Conservation (phyloP, 2,888 invertebrate species). For the Aphrophora alni region DNA sequence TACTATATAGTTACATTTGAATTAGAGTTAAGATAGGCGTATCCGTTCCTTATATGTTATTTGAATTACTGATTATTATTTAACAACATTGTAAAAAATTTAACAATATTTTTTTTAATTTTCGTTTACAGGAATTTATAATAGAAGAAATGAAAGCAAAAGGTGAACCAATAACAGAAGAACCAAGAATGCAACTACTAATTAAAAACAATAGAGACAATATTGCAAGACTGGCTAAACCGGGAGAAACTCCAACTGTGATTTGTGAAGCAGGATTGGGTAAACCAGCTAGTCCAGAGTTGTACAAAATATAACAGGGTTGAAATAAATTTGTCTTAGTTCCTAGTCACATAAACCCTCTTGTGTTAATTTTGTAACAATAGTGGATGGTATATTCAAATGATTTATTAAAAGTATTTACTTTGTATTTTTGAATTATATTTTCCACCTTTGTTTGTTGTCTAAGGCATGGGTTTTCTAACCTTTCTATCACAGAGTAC, state of each 20-base stretch:
- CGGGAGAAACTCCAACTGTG: neutral
- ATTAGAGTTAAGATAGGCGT: too few relatives aligned
- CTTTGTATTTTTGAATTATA: too few relatives aligned
- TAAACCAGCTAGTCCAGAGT: neutral
- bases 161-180: neutral
- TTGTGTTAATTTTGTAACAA: too few relatives aligned
- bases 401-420: too few relatives aligned
- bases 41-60: too few relatives aligned
- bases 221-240: neutral
- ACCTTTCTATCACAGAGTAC: too few relatives aligned
- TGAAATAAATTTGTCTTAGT: neutral
- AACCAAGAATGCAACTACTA: neutral
- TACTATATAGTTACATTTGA: too few relatives aligned
- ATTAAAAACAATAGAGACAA: neutral
- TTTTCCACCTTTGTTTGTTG: too few relatives aligned
- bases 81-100: too few relatives aligned
- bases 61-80: too few relatives aligned
- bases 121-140: neutral
- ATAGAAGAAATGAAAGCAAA: neutral
- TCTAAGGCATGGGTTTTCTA: too few relatives aligned
- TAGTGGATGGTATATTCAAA: too few relatives aligned
- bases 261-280: neutral
- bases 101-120: neutral
- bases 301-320: neutral
- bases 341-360: neutral